Percentiles rank a stretch among this genome's conserved stretches.
Conservation (phyloP, 2,888 invertebrate genomes). For the Lasioglossum villosulum region DNA sequence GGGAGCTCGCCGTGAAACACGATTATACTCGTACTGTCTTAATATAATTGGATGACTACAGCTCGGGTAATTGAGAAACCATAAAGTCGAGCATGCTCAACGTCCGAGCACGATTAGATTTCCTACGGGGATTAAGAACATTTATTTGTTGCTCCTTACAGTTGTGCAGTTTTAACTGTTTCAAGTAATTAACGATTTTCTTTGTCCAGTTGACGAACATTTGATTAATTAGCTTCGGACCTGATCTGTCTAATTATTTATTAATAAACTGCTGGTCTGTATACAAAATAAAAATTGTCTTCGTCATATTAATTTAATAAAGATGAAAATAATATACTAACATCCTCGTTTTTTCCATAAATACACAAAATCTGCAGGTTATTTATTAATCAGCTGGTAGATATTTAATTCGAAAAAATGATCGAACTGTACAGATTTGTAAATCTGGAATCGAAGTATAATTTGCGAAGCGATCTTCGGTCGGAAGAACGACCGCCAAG, state of each 20-base stretch:
- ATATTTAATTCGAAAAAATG: neutral
- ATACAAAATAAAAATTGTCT: neutral
- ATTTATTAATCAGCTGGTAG: neutral
- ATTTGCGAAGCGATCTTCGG: neutral
- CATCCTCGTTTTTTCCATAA: neutral
- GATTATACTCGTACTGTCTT: slow-evolving; percentile 4
- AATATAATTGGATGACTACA: slow-evolving; percentile 6
- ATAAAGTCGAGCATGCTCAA: slow-evolving; percentile 29
- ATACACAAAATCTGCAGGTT: neutral
- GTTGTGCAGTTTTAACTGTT: neutral
- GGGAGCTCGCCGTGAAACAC: neutral
- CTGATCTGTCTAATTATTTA: neutral
- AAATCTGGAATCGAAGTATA: neutral
- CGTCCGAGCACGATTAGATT: slow-evolving; percentile 3
- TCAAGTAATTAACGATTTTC: neutral
- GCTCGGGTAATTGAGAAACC: slow-evolving; percentile 13
- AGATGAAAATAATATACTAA: neutral
- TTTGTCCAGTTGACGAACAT: neutral
- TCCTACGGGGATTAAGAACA: neutral
- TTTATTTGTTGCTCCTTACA: neutral
- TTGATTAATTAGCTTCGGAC: neutral
- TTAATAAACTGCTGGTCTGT: neutral
- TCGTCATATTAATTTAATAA: neutral
- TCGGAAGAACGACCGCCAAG: slow-evolving; percentile 12
- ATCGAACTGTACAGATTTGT: neutral